These are phyloP conservation scores for Bruchidius siliquastri DNA, from an alignment of 2,888 invertebrate genomes.

Conservation along the genomic window DNA sequence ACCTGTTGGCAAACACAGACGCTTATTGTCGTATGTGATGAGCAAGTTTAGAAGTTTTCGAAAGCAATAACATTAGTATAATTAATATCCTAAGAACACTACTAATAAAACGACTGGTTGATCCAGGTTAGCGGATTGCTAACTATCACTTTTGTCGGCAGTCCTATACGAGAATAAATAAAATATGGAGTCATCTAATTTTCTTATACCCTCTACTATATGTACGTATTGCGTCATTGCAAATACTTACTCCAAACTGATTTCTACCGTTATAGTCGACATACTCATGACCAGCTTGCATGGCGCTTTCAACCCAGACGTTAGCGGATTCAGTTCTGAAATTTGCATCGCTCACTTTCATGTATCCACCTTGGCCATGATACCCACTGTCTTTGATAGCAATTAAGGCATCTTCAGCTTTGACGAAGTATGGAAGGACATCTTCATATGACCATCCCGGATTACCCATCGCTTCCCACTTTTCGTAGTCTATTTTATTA, in stretches of 20 bases:
- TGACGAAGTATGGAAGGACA: constrained; percentile 47
- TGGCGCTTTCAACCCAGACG: constrained; percentile 59
- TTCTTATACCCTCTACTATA: too few species aligned
- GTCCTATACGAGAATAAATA: too few species aligned
- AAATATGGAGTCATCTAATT: too few species aligned
- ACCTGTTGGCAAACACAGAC: too few species aligned
- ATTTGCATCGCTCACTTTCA: constrained; percentile 41
- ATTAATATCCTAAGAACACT: too few species aligned
- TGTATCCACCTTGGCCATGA: constrained; percentile 44
- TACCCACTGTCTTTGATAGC: constrained; percentile 43
- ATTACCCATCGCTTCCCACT: constrained; percentile 60
- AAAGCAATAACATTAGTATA: too few species aligned
- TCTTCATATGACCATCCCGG: constrained; percentile 52
- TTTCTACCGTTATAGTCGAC: constrained; percentile 66
- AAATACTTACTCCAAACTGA: constrained; percentile 52
- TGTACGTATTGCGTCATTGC: too few species aligned
- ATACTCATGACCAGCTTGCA: constrained; percentile 61
- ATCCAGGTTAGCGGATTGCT: too few species aligned
- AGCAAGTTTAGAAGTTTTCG: too few species aligned
- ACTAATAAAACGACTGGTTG: too few species aligned
- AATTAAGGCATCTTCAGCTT: constrained; percentile 42
- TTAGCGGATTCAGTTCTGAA: constrained; percentile 48
- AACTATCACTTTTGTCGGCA: too few species aligned
- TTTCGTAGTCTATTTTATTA: constrained; percentile 3
- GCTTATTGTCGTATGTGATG: too few species aligned